Percentiles rank a stretch among this genome's conserved stretches.
These are phyloP conservation scores for Cyclopterus lumpus DNA, from an alignment of 2,797 vertebrate genomes.

Conservation along the genomic window DNA sequence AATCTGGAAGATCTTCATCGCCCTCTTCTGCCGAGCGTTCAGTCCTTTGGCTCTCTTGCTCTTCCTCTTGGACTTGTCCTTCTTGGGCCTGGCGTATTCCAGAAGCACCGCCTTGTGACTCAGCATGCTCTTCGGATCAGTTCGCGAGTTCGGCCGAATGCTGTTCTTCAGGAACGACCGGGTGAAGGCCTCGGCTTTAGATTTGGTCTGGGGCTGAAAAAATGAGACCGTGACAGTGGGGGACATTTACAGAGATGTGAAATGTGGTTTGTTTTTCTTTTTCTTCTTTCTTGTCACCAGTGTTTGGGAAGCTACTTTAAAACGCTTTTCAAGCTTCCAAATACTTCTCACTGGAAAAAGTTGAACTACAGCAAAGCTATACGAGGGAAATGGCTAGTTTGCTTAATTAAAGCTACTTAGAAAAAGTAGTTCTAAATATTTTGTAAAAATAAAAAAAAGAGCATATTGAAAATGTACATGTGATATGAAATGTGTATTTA, in stretches of 20 bases:
- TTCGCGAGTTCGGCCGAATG: not conserved
- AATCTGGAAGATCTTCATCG: slow-evolving; percentile 89
- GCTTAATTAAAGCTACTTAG: not conserved
- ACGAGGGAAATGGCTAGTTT: not conserved
- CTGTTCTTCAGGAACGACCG: slow-evolving; percentile 86
- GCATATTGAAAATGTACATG: no score
- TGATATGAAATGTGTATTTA: no score
- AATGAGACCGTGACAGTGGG: not conserved
- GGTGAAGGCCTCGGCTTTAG: slow-evolving; percentile 82
- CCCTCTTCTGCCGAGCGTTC: slow-evolving; percentile 87
- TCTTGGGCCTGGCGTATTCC: slow-evolving; percentile 73
- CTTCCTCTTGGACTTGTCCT: slow-evolving; percentile 60
- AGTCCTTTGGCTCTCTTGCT: slow-evolving; percentile 85
- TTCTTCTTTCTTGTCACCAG: not conserved
- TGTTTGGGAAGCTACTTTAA: not conserved
- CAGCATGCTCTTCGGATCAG: slow-evolving; percentile 70
- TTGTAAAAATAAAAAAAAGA: no score
- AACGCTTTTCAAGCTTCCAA: slow-evolving; percentile 17
- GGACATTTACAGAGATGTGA: not conserved
- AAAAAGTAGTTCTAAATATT: not conserved
- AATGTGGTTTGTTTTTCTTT: not conserved
- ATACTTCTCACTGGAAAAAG: slow-evolving; percentile 21
- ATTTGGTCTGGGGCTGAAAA: slow-evolving; percentile 70
- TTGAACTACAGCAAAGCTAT: slow-evolving; percentile 19
- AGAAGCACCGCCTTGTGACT: slow-evolving; percentile 87